A percentile compares a stretch with the other conserved stretches of the same genome.
phyloP scores from a whole-genome alignment of 2,113 vertebrate genomes.

The Nannobrachium achirus region DNA sequence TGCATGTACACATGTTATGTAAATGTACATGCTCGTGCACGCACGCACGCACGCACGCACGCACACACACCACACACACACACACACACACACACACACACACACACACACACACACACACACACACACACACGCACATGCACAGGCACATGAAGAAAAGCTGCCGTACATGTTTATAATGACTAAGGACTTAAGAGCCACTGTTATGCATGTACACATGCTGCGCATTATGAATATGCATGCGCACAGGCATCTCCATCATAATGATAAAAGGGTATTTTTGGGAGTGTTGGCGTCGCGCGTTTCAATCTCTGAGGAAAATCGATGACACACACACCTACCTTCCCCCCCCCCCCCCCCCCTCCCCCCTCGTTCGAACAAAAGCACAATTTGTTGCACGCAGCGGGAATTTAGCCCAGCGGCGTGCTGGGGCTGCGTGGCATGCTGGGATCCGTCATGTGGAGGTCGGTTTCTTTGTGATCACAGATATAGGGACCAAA shows the following conservation, averaged over 20 bases:
- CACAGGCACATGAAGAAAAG: too few relatives aligned
- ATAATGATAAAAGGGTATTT: slow-evolving; percentile 33
- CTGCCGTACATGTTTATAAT: too few relatives aligned
- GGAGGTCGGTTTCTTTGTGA: background rate
- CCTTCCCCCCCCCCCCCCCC: too few relatives aligned
- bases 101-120: too few relatives aligned
- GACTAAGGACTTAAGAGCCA: slow-evolving; percentile 4
- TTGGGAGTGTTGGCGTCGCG: too few relatives aligned
- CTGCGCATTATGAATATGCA: slow-evolving; percentile 47
- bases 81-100: slow-evolving; percentile 7
- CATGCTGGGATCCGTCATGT: background rate
- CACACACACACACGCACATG: too few relatives aligned
- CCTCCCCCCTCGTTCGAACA: background rate
- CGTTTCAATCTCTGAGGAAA: background rate
- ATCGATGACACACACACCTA: background rate
- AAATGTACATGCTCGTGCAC: background rate
- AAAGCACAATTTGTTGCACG: background rate
- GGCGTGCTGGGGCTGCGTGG: background rate
- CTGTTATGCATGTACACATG: slow-evolving; percentile 17
- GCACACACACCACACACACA: slow-evolving; percentile 32
- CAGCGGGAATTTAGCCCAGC: background rate
- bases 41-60: slow-evolving; percentile 23
- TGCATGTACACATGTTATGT: background rate
- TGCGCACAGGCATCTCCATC: slow-evolving; percentile 35
- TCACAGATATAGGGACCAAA: slow-evolving; percentile 36